Base-by-base conservation (phyloP, 1,140 invertebrate genomes). In the Drosophila nasuta region DNA sequence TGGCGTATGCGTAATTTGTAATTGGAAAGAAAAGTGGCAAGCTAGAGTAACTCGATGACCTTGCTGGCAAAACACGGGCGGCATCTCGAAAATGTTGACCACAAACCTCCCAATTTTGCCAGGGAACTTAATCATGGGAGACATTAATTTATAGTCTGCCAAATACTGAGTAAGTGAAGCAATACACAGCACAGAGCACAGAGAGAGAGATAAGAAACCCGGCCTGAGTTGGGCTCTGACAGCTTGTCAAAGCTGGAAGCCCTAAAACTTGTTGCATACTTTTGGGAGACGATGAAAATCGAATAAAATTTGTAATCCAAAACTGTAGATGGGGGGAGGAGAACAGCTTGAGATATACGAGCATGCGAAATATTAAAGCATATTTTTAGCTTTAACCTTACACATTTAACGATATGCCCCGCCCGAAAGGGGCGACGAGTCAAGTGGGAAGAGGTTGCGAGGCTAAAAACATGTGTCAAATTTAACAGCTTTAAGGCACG, bases 211-310 rank as follows among this genome's bases (percentile, higher is more conserved):
- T 6, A n/a, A 17, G n/a, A 15, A 15, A 15, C 41, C n/a, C n/a
- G 41, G 41, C 11, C 41, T 43, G 41, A 43, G 41, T 43, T 13
- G 11, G 41, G 41, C 41, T 20, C 17, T 45, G 48, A 45, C 57
- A 51, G 30, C n/a, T 20, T 45, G 58, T 28, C 20, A 43, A 54
- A 35, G 33, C 46, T 20, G 13, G 13, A 5, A 25, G 38, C 6
- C 13, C 51, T 46, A 73, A 85, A 79, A 87, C 82, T 79, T 87
- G 82, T 87, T 86, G 82, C 79, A 71, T 57, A 70, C 70, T 74
- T 74, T 77, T 46, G 46, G 10, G 46, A 28, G 13, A 54, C 46
- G 20, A 30, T 46, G 70, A 48, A 85, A 64, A 85, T 81, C 68
- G 66, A 66, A 81, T 41, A 30, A 49, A 70, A 65, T 67, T 51